Base-by-base conservation (phyloP, 2,888 invertebrate species). In the Acleris literana region DNA sequence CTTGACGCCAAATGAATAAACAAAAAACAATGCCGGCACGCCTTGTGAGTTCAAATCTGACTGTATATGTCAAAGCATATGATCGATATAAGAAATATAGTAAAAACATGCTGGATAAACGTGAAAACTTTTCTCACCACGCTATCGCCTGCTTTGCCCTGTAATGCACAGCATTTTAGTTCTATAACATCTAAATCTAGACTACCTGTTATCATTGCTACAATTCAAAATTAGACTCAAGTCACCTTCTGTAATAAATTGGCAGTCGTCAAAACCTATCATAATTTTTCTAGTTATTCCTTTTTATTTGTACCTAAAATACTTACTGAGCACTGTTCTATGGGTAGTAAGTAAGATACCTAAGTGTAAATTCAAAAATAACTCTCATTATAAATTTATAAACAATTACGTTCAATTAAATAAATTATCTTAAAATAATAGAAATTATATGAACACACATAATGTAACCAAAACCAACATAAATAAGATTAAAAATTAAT, bases 141-240 rank as follows among this genome's bases (percentile, higher is more conserved):
- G 74, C 88, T 90, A 82, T 85, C 78, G 85, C 87, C 86, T 75
- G 85, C 74, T 76, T 77, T 87, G 78, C 79, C 90, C 91, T 91
- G 91, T 73, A 90, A 91, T 83, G 79, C 71, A 87, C 74, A 89
- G 86, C 70, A 86, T 73, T 74, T 71, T 74, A 83, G 83, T 77
- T 85, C 78, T 78, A 78, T 74, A 76, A 73, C 65, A 69, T 72
- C 77, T 74, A 72, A 44, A 51, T 79, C 72, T 73, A 69, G 39
- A 18, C 57, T 63, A 70, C 68, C 71, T 72, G 39, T 29, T 63
- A 18, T 25, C 48, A 49, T 49, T 16, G 13, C 17, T 16, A 13
- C 7, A 48, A 18, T 46, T 39, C 1, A 39, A 13, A 13, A 39
- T 39, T 11, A 39, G 13, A 39, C 3, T 39, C 4, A 39, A 39